Conservation (phyloP, 2,113 vertebrate genomes). For the Chunga burmeisteri region DNA sequence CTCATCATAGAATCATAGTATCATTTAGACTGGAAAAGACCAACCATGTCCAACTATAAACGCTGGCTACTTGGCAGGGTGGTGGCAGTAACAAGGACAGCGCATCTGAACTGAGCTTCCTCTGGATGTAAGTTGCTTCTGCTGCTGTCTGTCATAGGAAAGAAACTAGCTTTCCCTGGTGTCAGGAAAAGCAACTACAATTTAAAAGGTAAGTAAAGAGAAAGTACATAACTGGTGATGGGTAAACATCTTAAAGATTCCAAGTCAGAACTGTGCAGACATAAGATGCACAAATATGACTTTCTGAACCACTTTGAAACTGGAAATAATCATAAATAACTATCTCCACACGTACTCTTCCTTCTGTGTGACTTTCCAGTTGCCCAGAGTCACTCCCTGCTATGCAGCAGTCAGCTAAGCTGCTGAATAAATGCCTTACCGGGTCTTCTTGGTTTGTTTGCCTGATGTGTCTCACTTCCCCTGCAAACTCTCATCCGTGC, state of each 20-base stretch:
- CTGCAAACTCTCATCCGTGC: background rate
- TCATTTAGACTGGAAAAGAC: background rate
- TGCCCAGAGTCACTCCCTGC: background rate
- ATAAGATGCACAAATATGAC: background rate
- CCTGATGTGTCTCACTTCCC: background rate
- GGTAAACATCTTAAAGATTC: background rate
- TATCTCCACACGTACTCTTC: background rate
- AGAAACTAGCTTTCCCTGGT: background rate
- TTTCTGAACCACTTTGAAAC: background rate
- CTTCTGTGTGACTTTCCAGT: background rate
- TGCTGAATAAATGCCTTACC: background rate
- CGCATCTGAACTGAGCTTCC: background rate
- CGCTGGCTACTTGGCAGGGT: fast-evolving
- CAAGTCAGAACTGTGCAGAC: background rate
- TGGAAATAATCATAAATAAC: background rate
- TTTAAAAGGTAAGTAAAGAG: background rate
- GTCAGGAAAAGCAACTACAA: background rate
- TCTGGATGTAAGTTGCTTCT: background rate
- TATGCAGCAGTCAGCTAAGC: background rate
- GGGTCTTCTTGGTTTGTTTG: background rate
- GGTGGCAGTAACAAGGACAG: background rate
- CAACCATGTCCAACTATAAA: background rate
- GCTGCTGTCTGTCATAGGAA: background rate
- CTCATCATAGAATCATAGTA: background rate
- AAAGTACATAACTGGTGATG: background rate